Conservation (phyloP, 2,888 invertebrate species). For the Ceraclea dissimilis region DNA sequence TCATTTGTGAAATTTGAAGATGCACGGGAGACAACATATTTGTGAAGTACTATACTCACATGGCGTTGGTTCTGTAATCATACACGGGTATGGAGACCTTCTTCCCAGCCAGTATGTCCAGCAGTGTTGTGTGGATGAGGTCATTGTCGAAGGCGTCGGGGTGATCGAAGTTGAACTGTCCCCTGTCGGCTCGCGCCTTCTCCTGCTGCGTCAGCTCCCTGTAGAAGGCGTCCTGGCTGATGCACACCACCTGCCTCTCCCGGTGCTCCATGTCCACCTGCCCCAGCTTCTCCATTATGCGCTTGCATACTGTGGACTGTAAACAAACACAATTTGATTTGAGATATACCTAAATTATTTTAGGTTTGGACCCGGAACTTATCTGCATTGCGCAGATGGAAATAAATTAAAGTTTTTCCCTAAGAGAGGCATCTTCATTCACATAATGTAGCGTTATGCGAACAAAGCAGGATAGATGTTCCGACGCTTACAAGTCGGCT, state of each 20-base stretch:
- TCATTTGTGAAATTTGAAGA: too few species aligned
- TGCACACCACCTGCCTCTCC: constrained; percentile 84
- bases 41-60: too few species aligned
- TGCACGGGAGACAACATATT: too few species aligned
- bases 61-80: constrained; percentile 84
- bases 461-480: too few species aligned
- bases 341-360: too few species aligned
- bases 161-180: constrained; percentile 97
- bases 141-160: constrained; percentile 95
- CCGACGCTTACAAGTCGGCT: too few species aligned
- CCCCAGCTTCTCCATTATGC: constrained; percentile 94
- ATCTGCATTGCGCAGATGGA: too few species aligned
- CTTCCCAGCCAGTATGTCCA: constrained; percentile 75
- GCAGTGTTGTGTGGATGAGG: constrained; percentile 70
- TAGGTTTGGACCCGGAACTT: too few species aligned
- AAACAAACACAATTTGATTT: not conserved
- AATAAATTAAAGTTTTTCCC: too few species aligned
- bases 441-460: too few species aligned
- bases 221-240: constrained; percentile 97
- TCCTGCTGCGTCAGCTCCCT: constrained; percentile 75
- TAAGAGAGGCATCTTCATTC: too few species aligned
- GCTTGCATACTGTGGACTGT: constrained; percentile 94
- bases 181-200: constrained; percentile 73
- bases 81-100: constrained; percentile 89
- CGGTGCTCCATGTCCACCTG: constrained; percentile 86